phyloP scores from a whole-genome alignment of 2,113 vertebrate genomes.

The Lepus americanus region DNA sequence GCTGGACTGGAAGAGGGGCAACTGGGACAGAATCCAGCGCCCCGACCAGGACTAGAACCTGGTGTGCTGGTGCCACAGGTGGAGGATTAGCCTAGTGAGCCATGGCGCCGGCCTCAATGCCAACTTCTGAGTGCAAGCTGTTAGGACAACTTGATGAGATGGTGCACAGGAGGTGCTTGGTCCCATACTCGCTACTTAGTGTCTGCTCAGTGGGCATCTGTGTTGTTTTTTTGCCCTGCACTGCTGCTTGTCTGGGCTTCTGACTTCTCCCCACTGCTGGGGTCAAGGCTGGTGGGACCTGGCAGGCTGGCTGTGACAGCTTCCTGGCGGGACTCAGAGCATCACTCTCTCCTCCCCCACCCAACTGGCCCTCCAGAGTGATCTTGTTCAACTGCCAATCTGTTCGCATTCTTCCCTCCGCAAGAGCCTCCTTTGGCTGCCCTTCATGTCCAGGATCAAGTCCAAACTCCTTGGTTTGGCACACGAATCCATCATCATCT shows the following conservation, averaged over 20 bases:
- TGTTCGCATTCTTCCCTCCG: background rate
- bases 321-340: background rate
- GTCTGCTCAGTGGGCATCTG: background rate
- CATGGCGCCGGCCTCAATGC: background rate
- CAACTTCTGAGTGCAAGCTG: background rate
- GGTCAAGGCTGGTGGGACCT: background rate
- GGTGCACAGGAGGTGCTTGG: fast-evolving
- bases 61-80: no score
- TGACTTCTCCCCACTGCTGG: background rate
- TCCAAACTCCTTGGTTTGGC: constrained; percentile 27
- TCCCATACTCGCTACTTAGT: background rate
- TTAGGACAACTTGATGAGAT: background rate
- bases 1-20: no score
- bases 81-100: no score
- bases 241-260: background rate
- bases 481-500: background rate
- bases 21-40: no score
- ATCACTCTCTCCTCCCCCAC: background rate
- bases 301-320: background rate
- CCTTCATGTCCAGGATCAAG: constrained; percentile 16
- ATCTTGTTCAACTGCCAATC: background rate
- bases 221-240: background rate
- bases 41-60: no score
- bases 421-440: constrained; percentile 27
- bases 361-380: background rate